A percentile compares a stretch with the other conserved stretches of the same genome.
Conservation (phyloP, 2,888 invertebrate genomes). For the Tenthredo livida region DNA sequence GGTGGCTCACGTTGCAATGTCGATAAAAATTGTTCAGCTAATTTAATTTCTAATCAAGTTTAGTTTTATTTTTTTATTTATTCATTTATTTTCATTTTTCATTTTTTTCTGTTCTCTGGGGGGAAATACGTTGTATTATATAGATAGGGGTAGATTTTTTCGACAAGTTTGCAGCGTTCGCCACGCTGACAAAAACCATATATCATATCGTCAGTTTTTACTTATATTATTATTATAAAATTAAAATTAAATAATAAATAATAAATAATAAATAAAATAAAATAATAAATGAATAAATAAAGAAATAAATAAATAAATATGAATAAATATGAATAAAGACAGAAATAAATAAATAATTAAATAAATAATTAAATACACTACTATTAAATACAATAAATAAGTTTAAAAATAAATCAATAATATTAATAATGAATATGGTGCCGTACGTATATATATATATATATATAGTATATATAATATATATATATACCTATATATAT, state of each 20-base stretch:
- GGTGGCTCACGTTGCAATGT: slow-evolving; percentile 8
- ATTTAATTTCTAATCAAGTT: background rate
- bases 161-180: slow-evolving; percentile 36
- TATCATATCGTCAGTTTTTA: slow-evolving; percentile 72
- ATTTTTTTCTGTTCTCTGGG: slow-evolving; percentile 24
- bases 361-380: background rate
- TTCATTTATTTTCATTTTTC: slow-evolving; percentile 52
- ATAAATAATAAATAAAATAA: slow-evolving; percentile 59
- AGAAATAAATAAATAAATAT: slow-evolving; percentile 53
- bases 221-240: slow-evolving; percentile 56
- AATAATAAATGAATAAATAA: slow-evolving; percentile 55
- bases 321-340: background rate
- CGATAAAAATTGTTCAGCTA: background rate
- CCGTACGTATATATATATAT: background rate
- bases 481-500: background rate
- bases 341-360: background rate
- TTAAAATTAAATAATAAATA: slow-evolving; percentile 62
- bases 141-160: background rate
- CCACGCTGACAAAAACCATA: slow-evolving; percentile 56
- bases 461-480: background rate
- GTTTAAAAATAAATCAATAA: slow-evolving; percentile 27
- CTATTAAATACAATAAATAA: slow-evolving; percentile 41
- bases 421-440: slow-evolving; percentile 42
- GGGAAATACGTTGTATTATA: background rate
- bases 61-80: background rate